Evolutionary conservation across 2,113 vertebrate species (phyloP).

Genomic region (Chiloscyllium plagiosum): DNA sequence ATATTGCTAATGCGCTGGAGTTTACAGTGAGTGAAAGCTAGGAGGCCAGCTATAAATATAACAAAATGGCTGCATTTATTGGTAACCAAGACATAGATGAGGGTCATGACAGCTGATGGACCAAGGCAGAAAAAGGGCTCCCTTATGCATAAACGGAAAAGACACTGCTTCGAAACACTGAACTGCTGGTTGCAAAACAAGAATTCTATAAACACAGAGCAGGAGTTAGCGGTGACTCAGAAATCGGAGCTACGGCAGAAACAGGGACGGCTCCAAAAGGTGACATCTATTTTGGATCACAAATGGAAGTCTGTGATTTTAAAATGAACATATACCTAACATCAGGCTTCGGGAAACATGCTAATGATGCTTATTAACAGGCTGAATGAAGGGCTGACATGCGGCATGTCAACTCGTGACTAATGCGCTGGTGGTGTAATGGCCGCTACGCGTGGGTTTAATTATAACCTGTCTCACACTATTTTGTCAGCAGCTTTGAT

Average conservation of each 20-base stretch:
- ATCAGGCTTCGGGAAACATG: constrained; percentile 31
- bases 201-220: not conserved
- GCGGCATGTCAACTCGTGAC: constrained; percentile 22
- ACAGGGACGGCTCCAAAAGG: not conserved
- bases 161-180: not conserved
- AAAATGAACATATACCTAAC: constrained; percentile 35
- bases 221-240: constrained; percentile 1
- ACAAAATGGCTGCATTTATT: not conserved
- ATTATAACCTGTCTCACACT: constrained; percentile 33
- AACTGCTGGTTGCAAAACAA: not conserved
- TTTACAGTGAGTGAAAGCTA: not conserved
- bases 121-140: not conserved
- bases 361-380: constrained; percentile 33
- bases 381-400: constrained; percentile 25
- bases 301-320: constrained; percentile 34
- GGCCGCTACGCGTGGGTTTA: constrained; percentile 15
- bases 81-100: not conserved
- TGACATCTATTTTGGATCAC: constrained; percentile 34
- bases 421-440: constrained; percentile 28
- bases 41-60: not conserved
- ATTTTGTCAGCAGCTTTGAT: constrained; percentile 34
- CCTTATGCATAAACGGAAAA: not conserved
- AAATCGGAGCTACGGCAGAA: not conserved
- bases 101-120: not conserved
- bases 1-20: not conserved